phyloP scores from a whole-genome alignment of 53 echinoderm and acorn worm species.

The Arbacia lixula region DNA sequence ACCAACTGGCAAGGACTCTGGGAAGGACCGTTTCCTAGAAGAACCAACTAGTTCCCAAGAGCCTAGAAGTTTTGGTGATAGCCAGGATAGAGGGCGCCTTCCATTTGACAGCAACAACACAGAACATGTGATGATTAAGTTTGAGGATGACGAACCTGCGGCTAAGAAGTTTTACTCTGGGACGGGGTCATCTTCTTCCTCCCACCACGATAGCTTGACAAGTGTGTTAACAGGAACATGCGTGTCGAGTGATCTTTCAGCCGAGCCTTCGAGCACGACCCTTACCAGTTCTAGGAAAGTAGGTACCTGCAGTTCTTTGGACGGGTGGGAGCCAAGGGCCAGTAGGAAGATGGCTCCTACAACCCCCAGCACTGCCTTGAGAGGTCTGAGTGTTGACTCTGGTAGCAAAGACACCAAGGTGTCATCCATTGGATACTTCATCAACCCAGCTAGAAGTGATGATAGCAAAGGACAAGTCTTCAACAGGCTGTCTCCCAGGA shows the following conservation, averaged over 20 bases:
- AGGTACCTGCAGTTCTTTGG: too few relatives aligned
- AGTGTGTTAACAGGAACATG: too few relatives aligned
- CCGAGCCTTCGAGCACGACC: too few relatives aligned
- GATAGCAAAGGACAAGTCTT: not conserved
- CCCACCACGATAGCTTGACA: not conserved
- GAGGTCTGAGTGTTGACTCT: not conserved
- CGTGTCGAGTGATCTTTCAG: too few relatives aligned
- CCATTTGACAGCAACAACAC: not conserved
- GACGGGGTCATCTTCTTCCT: not conserved
- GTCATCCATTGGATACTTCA: too few relatives aligned
- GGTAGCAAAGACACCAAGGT: not conserved
- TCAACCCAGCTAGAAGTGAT: too few relatives aligned
- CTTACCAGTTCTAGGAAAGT: too few relatives aligned
- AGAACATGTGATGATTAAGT: not conserved
- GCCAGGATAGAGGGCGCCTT: too few relatives aligned
- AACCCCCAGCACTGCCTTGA: slow-evolving; percentile 8
- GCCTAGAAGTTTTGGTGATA: too few relatives aligned
- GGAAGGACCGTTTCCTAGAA: too few relatives aligned
- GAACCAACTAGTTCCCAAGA: too few relatives aligned
- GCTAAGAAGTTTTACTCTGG: slow-evolving; percentile 27
- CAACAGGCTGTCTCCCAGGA: not conserved
- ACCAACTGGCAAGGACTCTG: too few relatives aligned
- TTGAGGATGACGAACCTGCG: slow-evolving; percentile 6
- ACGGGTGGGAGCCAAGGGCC: not conserved
- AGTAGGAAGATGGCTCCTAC: slow-evolving; percentile 2